Evolutionary conservation across 2,797 vertebrate genomes (phyloP).

Genomic region (Pipistrellus pipistrellus): DNA sequence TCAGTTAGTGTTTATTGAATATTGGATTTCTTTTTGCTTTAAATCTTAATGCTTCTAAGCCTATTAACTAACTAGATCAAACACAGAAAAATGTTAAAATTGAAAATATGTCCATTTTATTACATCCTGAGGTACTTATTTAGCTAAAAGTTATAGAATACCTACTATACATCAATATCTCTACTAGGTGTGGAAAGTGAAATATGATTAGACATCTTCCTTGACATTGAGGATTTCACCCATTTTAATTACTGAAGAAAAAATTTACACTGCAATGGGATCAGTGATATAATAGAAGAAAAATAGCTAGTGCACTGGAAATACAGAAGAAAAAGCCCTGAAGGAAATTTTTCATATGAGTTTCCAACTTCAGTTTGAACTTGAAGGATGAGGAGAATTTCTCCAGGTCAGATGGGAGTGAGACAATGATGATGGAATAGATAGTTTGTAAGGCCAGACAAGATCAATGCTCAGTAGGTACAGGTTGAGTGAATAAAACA

Average conservation of each 20-base stretch:
- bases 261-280: not conserved
- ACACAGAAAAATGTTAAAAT: not conserved
- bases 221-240: not conserved
- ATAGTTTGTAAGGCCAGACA: not conserved
- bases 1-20: not conserved
- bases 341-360: not conserved
- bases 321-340: not conserved
- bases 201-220: not conserved
- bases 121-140: not conserved
- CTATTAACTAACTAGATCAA: not conserved
- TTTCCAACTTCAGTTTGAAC: not conserved
- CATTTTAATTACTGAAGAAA: conserved; percentile 9
- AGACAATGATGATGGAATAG: not conserved
- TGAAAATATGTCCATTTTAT: not conserved
- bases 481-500: not conserved
- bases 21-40: not conserved
- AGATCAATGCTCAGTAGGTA: not conserved
- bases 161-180: not conserved
- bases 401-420: not conserved
- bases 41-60: not conserved
- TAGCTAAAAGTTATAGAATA: not conserved
- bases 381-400: not conserved
- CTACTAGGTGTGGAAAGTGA: not conserved
- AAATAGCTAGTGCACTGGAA: not conserved
- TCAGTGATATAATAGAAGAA: not conserved